Base-by-base conservation (phyloP, 2,113 vertebrate genomes). In the Myocastor coypus region DNA sequence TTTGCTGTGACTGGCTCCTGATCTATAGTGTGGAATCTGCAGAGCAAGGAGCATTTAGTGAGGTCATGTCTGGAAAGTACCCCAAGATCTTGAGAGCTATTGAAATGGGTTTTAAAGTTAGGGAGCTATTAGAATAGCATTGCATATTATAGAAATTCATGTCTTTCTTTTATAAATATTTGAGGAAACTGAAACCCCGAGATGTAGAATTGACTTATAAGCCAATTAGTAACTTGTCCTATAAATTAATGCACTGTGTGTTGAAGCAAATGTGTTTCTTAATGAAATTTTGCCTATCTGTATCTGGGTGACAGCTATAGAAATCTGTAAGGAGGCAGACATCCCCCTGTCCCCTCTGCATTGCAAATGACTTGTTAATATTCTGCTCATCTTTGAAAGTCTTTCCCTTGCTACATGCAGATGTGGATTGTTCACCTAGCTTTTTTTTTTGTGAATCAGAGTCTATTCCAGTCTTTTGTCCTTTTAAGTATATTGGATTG, bases 61-160 rank as follows among this genome's bases (percentile, higher is more conserved):
- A 96, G 94, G 64, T 92, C 71, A 75, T 81, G 96, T 96, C 93
- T 97, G 37, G 66, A 90, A 69, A 91, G 83, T 22, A 26, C 22
- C 42, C 68, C 3, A 17, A 40, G 28, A 92, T n/a, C 42, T 86
- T 93, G 68, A 50, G 73, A 87, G 82, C 7, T 46, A 40, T 80
- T 94, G 69, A 96, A 81, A 66, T 94, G 59, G 34, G 4, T 73
- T 91, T 91, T 83, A n/a, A 52, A 59, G 34, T 68, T 66, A 69
- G 78, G 46, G 32, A 55, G 55, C 77, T 80, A 55, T 12, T 55
- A 82, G 34, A 81, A 57, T 78, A 80, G 34, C 68, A 69, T 34
- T 91, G 59, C 17, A 20, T 77, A 37, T 32, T 55, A 7, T n/a
- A n/a, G 82, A 69, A 87, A 69, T 50, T 3, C 30, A 20, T 61